phyloP scores from a whole-genome alignment of 2,113 vertebrate genomes.

The Syrmaticus mikado region DNA sequence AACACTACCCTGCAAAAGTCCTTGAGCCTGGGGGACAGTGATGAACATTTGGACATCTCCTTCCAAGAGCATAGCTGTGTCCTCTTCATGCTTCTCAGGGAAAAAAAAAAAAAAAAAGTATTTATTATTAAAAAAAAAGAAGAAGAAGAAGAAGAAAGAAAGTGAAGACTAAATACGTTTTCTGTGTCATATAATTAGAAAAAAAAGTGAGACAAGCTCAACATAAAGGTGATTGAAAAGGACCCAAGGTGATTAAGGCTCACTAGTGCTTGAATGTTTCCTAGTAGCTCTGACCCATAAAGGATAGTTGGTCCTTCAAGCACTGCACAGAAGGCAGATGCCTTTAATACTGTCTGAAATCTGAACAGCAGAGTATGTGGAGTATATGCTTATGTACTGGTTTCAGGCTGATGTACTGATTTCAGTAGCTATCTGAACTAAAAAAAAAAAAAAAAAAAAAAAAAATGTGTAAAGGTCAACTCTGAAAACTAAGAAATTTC shows the following conservation, averaged over 20 bases:
- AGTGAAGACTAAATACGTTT: conserved; percentile 1
- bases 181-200: conserved; percentile 14
- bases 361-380: background rate
- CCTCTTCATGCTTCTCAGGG: conserved; percentile 6
- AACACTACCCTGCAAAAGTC: background rate
- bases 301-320: conserved; percentile 25
- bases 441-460: background rate
- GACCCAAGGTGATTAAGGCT: conserved; percentile 36
- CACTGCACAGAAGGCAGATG: background rate
- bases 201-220: background rate
- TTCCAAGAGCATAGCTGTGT: background rate
- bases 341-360: background rate
- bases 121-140: background rate
- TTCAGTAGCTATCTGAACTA: background rate
- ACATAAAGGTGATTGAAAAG: conserved; percentile 53
- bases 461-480: background rate
- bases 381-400: background rate
- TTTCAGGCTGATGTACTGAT: background rate
- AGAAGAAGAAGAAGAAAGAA: background rate
- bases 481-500: background rate
- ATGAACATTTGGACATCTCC: background rate
- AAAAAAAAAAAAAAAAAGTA: background rate
- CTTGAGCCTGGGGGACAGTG: background rate
- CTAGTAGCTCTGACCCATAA: conserved; percentile 45
- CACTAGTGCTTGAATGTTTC: conserved; percentile 48